These are phyloP conservation scores for Meta bourneti DNA, from an alignment of 2,888 invertebrate genomes.

Conservation along the genomic window DNA sequence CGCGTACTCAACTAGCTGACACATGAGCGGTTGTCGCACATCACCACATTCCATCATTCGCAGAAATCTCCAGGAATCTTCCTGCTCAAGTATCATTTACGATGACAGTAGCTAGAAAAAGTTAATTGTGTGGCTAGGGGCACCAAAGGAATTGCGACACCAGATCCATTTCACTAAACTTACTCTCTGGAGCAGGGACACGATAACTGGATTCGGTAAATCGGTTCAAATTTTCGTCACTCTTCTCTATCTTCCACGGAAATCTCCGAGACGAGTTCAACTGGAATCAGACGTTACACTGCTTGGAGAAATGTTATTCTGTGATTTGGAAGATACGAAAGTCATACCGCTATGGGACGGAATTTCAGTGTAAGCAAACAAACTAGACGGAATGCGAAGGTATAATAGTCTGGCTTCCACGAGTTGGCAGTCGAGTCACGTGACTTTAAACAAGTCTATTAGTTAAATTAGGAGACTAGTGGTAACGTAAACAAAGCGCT, in stretches of 20 bases:
- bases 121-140: slow-evolving; percentile 42
- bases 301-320: neutral
- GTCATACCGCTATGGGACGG: too few species aligned
- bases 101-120: slow-evolving; percentile 41
- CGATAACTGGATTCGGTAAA: neutral
- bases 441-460: too few species aligned
- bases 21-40: too few species aligned
- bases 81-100: slow-evolving; percentile 55
- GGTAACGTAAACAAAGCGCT: too few species aligned
- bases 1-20: too few species aligned
- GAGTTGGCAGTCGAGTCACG: too few species aligned
- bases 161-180: neutral
- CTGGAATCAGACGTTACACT: neutral
- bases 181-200: neutral
- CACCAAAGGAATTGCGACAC: slow-evolving; percentile 31
- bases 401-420: too few species aligned
- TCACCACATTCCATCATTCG: slow-evolving; percentile 16
- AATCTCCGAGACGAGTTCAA: neutral
- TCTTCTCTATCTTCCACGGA: slow-evolving; percentile 7
- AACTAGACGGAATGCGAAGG: too few species aligned
- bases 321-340: too few species aligned
- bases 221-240: slow-evolving; percentile 20
- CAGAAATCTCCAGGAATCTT: slow-evolving; percentile 10
- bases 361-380: too few species aligned
- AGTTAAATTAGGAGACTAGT: too few species aligned